Evolutionary conservation across 2,113 vertebrate species (phyloP), one percentile per base, ranked within the genome.

Genomic region (Pipra filicauda): DNA sequence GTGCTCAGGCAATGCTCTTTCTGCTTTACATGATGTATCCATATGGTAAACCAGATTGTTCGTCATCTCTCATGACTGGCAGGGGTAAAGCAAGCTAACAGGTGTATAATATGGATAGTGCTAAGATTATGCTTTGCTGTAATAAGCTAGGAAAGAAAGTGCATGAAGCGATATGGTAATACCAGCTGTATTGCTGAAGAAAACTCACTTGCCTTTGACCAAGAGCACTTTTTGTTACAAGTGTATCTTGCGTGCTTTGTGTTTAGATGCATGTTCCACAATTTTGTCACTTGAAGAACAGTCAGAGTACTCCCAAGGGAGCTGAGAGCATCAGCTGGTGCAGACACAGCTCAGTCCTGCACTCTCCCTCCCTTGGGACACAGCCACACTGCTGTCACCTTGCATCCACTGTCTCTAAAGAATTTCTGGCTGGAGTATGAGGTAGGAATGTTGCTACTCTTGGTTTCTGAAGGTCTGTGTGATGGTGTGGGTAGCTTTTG

Each of bases 331-430:
- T 55, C 67, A 67, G n/a, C 10, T 35, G 7, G 21, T 27, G 31
- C 64, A 51, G 80, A 70, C 8, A 31, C 14, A 39, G 31, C 44
- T 61, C 3, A 1, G 33, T 1, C 0, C 24, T 2, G 28, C 72
- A 15, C 26, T 61, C 15, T 64, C 24, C 31, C 27, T 62, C 41
- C 37, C 26, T 31, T 18, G 31, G 46, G 37, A 28, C 0, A 0
- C 41, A 73, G 58, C 43, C 26, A 17, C 0, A 0, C 52, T 39
- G 26, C 41, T 4, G 3, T 44, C 49, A 44, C 54, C 49, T 73
- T 24, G 12, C 30, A 51, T 26, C 26, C n/a, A 8, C 62, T 46
- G 16, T 4, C 43, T 88, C 73, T 28, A 11, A 72, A 83, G 75
- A 66, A 58, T 54, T 91, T 65, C 44, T 91, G 67, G 1, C 37